phyloP scores from a whole-genome alignment of 2,888 invertebrate genomes.

The Melanophora roralis region DNA sequence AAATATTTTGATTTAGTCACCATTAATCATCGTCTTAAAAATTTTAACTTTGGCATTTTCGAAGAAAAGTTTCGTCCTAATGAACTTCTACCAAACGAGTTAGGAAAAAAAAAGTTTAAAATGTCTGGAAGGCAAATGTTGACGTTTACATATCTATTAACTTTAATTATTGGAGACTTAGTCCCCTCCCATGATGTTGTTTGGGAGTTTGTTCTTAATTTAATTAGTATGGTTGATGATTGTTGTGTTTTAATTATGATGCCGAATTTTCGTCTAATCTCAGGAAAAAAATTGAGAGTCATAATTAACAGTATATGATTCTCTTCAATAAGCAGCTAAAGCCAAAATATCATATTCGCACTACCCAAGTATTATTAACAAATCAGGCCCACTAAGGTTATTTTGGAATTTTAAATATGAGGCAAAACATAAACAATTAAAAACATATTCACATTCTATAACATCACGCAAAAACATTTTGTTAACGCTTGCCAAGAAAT shows the following conservation, averaged over 20 bases:
- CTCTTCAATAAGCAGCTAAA: constrained; percentile 17
- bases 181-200: neutral
- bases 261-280: neutral
- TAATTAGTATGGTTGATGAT: constrained; percentile 13
- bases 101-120: neutral
- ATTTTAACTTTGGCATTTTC: neutral
- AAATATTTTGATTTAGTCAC: neutral
- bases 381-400: constrained; percentile 17
- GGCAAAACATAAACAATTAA: constrained; percentile 41
- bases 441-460: constrained; percentile 30
- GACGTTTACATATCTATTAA: constrained; percentile 1
- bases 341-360: constrained; percentile 14
- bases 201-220: constrained; percentile 6
- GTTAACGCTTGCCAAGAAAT: too few relatives aligned
- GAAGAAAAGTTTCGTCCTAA: neutral
- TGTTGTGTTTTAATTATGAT: neutral
- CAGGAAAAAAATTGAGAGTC: neutral
- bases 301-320: neutral
- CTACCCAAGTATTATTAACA: constrained; percentile 24
- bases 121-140: constrained; percentile 6
- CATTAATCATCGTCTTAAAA: neutral
- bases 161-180: neutral
- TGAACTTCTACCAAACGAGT: neutral
- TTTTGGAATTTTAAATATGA: constrained; percentile 38
- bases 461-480: constrained; percentile 23